Evolutionary conservation across 2,797 vertebrate genomes (phyloP).

Genomic region (Amphiprion clarkii): DNA sequence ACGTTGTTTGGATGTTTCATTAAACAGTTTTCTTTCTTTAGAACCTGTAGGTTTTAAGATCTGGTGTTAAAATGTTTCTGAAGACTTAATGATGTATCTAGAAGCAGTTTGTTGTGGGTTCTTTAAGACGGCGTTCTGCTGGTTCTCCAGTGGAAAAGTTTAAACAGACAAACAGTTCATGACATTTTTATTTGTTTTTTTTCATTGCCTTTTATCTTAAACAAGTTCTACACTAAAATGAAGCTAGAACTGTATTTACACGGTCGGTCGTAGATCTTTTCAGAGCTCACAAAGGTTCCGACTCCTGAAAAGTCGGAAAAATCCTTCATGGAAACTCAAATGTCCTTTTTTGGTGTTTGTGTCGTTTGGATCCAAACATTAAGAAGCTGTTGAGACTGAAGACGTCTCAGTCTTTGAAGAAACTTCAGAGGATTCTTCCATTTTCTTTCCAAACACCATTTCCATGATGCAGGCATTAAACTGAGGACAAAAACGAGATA

Average conservation of each 20-base stretch:
- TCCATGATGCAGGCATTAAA: constrained; percentile 89
- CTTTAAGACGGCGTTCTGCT: too few relatives aligned
- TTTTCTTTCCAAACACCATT: constrained; percentile 85
- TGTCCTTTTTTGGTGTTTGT: constrained; percentile 11
- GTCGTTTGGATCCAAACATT: constrained; percentile 1
- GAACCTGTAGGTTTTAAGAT: too few relatives aligned
- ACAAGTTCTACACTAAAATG: constrained; percentile 30
- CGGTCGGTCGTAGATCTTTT: neutral
- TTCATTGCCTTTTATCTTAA: constrained; percentile 34
- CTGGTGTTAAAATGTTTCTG: too few relatives aligned
- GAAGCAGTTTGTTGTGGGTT: too few relatives aligned
- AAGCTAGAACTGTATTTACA: constrained; percentile 49
- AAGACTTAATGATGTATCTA: too few relatives aligned
- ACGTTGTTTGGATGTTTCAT: too few relatives aligned
- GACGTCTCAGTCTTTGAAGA: constrained; percentile 86
- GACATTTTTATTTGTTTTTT: constrained; percentile 36
- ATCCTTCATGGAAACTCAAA: constrained; percentile 6
- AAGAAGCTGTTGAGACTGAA: constrained; percentile 76
- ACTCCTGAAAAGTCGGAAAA: neutral
- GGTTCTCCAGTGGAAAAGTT: too few relatives aligned
- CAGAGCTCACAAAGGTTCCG: too few relatives aligned
- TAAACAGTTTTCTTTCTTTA: too few relatives aligned
- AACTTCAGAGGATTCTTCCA: constrained; percentile 79
- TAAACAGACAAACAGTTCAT: neutral
- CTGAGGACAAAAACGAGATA: constrained; percentile 58